Conservation (phyloP, 2,797 vertebrate species). For the Gallinago stenura region DNA sequence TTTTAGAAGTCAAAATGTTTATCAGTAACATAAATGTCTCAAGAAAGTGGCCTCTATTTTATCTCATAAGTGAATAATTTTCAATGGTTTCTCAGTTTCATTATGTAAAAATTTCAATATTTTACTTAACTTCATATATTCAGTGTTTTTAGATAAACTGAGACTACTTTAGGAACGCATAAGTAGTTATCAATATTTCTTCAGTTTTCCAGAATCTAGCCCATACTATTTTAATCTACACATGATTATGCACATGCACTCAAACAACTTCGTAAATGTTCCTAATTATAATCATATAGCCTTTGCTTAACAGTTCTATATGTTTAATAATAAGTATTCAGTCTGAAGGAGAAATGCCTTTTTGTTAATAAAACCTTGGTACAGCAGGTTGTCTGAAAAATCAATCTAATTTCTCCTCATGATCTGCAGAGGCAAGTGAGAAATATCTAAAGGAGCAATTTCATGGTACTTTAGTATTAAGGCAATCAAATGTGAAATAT, state of each 20-base stretch:
- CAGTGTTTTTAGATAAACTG: not conserved
- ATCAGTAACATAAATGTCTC: not conserved
- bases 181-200: not conserved
- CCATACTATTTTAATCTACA: not conserved
- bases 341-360: not conserved
- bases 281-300: not conserved
- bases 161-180: not conserved
- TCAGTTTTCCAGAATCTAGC: not conserved
- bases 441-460: constrained; percentile 19
- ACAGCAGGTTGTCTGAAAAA: not conserved
- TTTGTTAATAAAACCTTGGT: not conserved
- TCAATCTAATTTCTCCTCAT: constrained; percentile 9
- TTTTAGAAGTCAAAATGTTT: not conserved
- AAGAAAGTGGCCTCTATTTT: not conserved
- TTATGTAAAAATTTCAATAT: not conserved
- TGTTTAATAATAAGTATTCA: not conserved
- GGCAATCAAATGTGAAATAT: constrained; percentile 22
- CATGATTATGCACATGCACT: not conserved
- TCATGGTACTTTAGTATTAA: not conserved
- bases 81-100: not conserved
- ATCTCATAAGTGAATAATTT: not conserved
- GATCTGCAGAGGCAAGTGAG: not conserved
- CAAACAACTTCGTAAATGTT: not conserved
- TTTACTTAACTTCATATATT: not conserved
- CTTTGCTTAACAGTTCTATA: not conserved